Evolutionary conservation across 2,888 invertebrate genomes (phyloP), one percentile per base, ranked within the genome.

Genomic region (Nemoura dubitans): DNA sequence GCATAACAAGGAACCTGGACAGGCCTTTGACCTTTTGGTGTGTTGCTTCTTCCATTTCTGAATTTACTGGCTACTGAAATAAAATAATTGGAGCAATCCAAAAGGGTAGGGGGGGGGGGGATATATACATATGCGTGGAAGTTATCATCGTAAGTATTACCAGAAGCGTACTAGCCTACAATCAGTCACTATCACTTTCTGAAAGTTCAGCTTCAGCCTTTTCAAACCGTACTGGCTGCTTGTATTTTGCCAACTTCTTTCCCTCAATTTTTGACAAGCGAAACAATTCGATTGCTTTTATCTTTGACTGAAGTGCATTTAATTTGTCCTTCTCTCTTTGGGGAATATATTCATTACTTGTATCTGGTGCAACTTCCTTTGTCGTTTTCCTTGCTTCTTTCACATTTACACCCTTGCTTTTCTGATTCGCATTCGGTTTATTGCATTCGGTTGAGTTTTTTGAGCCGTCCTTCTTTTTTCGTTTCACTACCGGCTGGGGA

Each of bases 201-300:
- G 95, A 96, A 85, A 95, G 92, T 30, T 93, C 93, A 27, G 95
- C 95, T 89, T 94, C 93, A 87, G 87, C 78, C 85, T 88, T 87
- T 16, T 87, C 84, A 29, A 81, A 84, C 27, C 87, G 85, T 83
- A 85, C 87, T 14, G 42, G 25, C 30, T 92, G 93, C 78, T 91
- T 91, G 88, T 92, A 91, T 89, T 92, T 92, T 26, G 91, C 92
- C 6, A 92, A 93, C 89, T 91, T 93, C 86, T 93, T 94, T n/a
- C 93, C 92, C 88, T 94, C 95, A 87, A 93, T 93, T 92, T 91
- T 94, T 94, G 94, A 93, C 91, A 94, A 96, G 88, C 95, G 93
- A 88, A 95, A 94, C 85, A 95, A 90, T 91, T 96, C 95, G 82
- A 96, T 96, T 0, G 97, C 97, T 90, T 95, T 94, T 89, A 95